Percentiles rank a stretch among this genome's conserved stretches.
Conservation (phyloP, 2,888 invertebrate genomes). For the Craniophora ligustri region DNA sequence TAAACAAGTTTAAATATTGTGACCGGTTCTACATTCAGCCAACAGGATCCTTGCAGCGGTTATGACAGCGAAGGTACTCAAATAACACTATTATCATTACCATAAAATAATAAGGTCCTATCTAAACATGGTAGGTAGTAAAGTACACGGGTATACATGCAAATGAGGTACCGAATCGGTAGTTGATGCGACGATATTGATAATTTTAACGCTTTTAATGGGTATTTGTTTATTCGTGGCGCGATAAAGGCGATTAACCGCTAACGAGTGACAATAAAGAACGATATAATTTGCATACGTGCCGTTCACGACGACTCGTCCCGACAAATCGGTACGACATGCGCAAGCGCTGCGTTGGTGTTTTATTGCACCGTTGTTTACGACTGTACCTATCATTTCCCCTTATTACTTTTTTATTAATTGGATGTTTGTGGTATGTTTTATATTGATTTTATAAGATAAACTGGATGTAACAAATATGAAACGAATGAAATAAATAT, state of each 20-base stretch:
- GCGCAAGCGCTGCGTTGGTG: slow-evolving; percentile 24
- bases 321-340: slow-evolving; percentile 48
- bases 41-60: slow-evolving; percentile 53
- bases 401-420: slow-evolving; percentile 32
- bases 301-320: slow-evolving; percentile 27
- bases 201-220: slow-evolving; percentile 79
- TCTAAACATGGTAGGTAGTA: slow-evolving; percentile 67
- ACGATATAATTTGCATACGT: slow-evolving; percentile 69
- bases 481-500: slow-evolving; percentile 1
- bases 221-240: slow-evolving; percentile 79
- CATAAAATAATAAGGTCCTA: slow-evolving; percentile 74
- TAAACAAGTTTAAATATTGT: slow-evolving; percentile 63
- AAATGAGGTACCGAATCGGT: slow-evolving; percentile 65
- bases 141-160: slow-evolving; percentile 61
- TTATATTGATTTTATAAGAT: slow-evolving; percentile 39
- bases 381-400: slow-evolving; percentile 20
- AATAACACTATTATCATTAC: slow-evolving; percentile 73
- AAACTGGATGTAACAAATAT: slow-evolving; percentile 11
- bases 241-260: slow-evolving; percentile 78
- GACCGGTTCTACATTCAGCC: slow-evolving; percentile 60
- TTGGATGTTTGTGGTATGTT: slow-evolving; percentile 33
- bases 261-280: slow-evolving; percentile 72
- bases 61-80: slow-evolving; percentile 53
- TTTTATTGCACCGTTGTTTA: slow-evolving; percentile 39
- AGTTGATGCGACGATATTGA: slow-evolving; percentile 76